Evolutionary conservation across 2,888 invertebrate genomes (phyloP).

Genomic region (Clistopyga incitator): DNA sequence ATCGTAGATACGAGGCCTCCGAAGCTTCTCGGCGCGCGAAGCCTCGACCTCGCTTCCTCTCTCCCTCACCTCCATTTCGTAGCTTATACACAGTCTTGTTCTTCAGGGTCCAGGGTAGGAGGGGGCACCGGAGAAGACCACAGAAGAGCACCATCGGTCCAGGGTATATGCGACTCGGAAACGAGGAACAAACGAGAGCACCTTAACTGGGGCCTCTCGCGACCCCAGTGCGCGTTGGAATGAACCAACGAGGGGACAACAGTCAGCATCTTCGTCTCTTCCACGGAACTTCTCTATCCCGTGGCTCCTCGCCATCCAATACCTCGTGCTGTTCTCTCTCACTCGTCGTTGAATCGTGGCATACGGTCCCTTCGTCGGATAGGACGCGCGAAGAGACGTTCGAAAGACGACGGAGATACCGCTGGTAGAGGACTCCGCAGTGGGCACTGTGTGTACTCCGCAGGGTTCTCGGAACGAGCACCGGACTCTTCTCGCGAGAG

Average conservation of each 20-base stretch:
- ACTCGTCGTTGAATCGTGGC: slow-evolving; percentile 78
- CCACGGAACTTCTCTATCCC: slow-evolving; percentile 10
- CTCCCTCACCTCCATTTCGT: slow-evolving; percentile 26
- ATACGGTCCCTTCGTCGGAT: slow-evolving; percentile 69
- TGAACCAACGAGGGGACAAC: slow-evolving; percentile 53
- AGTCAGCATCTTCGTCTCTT: slow-evolving; percentile 46
- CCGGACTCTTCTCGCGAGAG: slow-evolving; percentile 52
- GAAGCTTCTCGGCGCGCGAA: slow-evolving; percentile 60
- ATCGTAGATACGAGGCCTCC: slow-evolving; percentile 67
- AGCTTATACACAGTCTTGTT: slow-evolving; percentile 24
- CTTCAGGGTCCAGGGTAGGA: neutral
- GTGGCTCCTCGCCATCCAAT: slow-evolving; percentile 36
- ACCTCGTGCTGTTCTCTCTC: slow-evolving; percentile 45
- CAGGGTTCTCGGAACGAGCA: slow-evolving; percentile 57
- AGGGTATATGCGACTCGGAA: slow-evolving; percentile 75
- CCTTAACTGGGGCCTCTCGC: slow-evolving; percentile 76
- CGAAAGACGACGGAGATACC: slow-evolving; percentile 74
- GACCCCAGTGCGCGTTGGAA: slow-evolving; percentile 72
- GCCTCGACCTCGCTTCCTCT: slow-evolving; percentile 53
- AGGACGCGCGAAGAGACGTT: slow-evolving; percentile 75
- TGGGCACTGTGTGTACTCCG: slow-evolving; percentile 23
- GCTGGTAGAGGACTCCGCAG: slow-evolving; percentile 65
- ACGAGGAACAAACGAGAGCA: slow-evolving; percentile 83
- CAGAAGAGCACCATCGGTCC: slow-evolving; percentile 35
- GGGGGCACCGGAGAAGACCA: slow-evolving; percentile 22